Base-by-base conservation (phyloP, 2,888 invertebrate species). In the Nineta flava region DNA sequence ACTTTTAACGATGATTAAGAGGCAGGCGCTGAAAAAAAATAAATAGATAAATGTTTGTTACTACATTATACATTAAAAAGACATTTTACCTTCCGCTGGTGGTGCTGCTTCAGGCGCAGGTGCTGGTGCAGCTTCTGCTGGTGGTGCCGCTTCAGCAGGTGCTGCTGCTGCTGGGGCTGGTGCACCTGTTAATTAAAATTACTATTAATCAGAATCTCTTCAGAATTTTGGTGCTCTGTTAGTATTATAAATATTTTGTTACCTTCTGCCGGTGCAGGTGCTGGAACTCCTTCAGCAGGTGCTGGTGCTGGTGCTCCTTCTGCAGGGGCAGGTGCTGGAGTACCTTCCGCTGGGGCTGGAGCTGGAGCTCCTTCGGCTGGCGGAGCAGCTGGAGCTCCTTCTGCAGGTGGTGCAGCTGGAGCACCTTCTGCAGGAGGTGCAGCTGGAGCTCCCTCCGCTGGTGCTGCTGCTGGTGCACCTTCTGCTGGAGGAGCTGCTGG, bases 141-240 rank as follows among this genome's bases (percentile, higher is more conserved):
- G 62, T 21, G 62, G 65, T 7, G 67, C 62, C 9, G 62, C 65
- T 2, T 67, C 55, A 43, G 60, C 59, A 26, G 56, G 63, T 26
- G 64, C 64, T 1, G 65, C 64, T 38, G 63, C 52, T 15, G 48
- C 41, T 1, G 48, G 48, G 2, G 47, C 47, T 38, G 48, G 42
- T 34, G 48, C 48, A 9, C 9, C 15, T 17, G 15, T 7, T 9
- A 2, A 40, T 2, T 9, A 47, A 16, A 2, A 17, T n/a, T n/a
- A n/a, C n/a, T n/a, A n/a, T n/a, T n/a, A n/a, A n/a, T n/a, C 3
- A 26, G 26, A 26, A 3, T 26, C 26, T 2, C 19, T 19, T 19
- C 19, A 19, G 5, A 19, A 3, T 3, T 19, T 19, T 19, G 5
- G 19, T 19, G 19, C 2, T 35, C 13, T 35, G 12, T 12, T 19